Evolutionary conservation across 2,888 invertebrate genomes (phyloP), one percentile per base, ranked within the genome.

Genomic region (Mythimna albipuncta): DNA sequence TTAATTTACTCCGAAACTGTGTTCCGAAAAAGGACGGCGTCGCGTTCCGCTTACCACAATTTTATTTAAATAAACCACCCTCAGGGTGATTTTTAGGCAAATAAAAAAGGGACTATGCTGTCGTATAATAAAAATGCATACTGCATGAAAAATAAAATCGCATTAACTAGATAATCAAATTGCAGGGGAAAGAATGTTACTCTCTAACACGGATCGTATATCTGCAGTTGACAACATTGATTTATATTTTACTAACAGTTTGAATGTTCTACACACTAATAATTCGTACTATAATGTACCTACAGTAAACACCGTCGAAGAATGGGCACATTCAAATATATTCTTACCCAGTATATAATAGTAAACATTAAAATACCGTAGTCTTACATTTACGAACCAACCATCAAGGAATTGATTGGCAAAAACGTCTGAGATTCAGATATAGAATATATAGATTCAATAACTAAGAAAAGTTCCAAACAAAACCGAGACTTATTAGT

Each of bases 1-100:
- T 68, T 50, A 57, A 50, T 50, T 61, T 50, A 50, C 9, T 32
- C 38, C 78, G 78, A 68, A 79, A 79, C 79, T 58, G n/a, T 41
- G 82, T 82, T 68, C 54, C 59, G 82, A 78, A 58, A 61, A 64
- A 35, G 79, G 79, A 79, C 79, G 79, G 79, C 73, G 47, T 52
- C 79, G 58, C 58, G 44, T 68, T 68, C 32, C 13, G 59, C 61
- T 64, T 50, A 79, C 38, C 10, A 59, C 11, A 55, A 35, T 52
- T 73, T 73, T 35, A 44, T 58, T 52, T 35, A 72, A 73, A 41
- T 32, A 41, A 41, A 61, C 41, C 38, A 59, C 6, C 19, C 13
- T 21, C 2, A 13, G 3, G 38, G 13, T 16, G 21, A 11, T 44
- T 35, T 35, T 35, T 35, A 58, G n/a, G 4, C 13, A 32, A 21